Evolutionary conservation across 2,113 vertebrate genomes (phyloP).

Genomic region (Chloebia gouldiae): DNA sequence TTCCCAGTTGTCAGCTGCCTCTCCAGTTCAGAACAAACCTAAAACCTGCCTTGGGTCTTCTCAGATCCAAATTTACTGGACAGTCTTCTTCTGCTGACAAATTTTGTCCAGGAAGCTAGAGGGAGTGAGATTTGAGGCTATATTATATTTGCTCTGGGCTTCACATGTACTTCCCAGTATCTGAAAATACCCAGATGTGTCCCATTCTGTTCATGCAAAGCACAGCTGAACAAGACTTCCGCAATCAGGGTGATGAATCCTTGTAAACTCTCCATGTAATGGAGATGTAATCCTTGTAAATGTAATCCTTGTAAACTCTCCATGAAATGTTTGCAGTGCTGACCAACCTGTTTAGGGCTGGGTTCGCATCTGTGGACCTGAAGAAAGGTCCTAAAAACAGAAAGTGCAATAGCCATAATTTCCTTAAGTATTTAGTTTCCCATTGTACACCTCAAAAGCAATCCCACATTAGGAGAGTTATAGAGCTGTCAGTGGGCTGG

Average conservation of each 20-base stretch:
- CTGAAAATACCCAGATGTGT: background rate
- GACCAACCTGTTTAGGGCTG: background rate
- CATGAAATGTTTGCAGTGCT: background rate
- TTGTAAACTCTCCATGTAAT: background rate
- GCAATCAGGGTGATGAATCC: background rate
- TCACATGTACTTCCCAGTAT: background rate
- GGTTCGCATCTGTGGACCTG: background rate
- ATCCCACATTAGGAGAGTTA: background rate
- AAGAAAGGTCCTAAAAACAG: background rate
- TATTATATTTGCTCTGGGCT: background rate
- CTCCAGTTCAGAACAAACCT: background rate
- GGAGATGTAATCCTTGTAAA: too few relatives aligned
- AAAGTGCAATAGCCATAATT: background rate
- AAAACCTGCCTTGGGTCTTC: background rate
- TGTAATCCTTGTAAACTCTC: background rate
- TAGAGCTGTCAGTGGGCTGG: background rate
- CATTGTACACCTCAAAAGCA: background rate
- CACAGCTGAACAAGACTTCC: background rate
- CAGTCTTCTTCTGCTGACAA: background rate
- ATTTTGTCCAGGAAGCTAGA: background rate
- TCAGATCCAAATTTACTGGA: background rate
- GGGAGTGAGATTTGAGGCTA: background rate
- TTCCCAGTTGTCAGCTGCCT: background rate
- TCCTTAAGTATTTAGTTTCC: background rate
- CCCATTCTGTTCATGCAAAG: rapidly evolving